Evolutionary conservation across 2,113 vertebrate species (phyloP).

Genomic region (Ardeotis arabs): DNA sequence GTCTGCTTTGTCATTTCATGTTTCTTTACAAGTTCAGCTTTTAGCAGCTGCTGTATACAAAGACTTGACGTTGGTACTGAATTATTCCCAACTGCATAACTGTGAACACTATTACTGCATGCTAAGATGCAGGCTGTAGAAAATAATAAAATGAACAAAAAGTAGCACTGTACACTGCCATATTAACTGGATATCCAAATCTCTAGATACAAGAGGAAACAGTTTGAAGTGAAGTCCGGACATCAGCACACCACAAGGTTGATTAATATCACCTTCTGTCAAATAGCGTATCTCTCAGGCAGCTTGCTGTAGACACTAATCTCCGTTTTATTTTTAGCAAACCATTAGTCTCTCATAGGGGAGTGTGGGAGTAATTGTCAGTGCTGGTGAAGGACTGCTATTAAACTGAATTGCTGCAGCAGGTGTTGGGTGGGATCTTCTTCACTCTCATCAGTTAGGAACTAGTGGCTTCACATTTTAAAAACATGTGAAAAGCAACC

Average conservation of each 20-base stretch:
- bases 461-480: slow-evolving; percentile 46
- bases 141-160: background rate
- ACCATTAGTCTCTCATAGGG: slow-evolving; percentile 74
- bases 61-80: background rate
- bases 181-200: background rate
- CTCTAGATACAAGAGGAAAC: background rate
- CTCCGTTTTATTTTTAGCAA: slow-evolving; percentile 79
- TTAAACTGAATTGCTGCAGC: slow-evolving; percentile 64
- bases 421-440: slow-evolving; percentile 69
- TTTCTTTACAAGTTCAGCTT: too few relatives aligned
- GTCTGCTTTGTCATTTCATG: too few relatives aligned
- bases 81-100: background rate
- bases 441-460: slow-evolving; percentile 40
- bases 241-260: background rate
- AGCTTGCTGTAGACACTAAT: slow-evolving; percentile 22
- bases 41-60: too few relatives aligned
- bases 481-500: slow-evolving; percentile 50
- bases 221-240: background rate
- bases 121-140: background rate
- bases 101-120: background rate
- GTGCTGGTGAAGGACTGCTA: slow-evolving; percentile 66
- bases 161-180: background rate
- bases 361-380: slow-evolving; percentile 78
- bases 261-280: slow-evolving; percentile 21
- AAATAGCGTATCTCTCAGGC: background rate